These are phyloP conservation scores for Ephydatia muelleri DNA, from an alignment of 37 sponge, comb jelly and placozoan species.

Conservation along the genomic window DNA sequence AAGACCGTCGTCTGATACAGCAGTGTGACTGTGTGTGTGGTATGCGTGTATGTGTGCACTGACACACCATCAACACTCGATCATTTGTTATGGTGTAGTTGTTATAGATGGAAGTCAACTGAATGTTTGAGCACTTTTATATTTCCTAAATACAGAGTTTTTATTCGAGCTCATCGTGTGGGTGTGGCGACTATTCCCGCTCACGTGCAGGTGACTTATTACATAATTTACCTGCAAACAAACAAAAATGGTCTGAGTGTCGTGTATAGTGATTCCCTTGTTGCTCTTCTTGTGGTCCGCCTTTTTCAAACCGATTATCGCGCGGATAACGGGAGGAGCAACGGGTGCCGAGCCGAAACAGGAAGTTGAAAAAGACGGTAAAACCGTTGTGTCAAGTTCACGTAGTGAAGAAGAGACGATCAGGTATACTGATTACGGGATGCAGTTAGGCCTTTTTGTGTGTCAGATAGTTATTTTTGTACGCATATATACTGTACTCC, in stretches of 20 bases:
- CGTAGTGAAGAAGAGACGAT: too few species aligned
- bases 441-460: too few species aligned
- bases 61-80: background rate
- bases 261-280: conserved; percentile 49
- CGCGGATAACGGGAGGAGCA: conserved; percentile 12
- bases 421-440: too few species aligned
- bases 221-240: background rate
- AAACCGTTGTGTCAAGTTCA: too few species aligned
- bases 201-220: too few species aligned
- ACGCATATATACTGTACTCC: too few species aligned
- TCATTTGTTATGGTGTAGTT: background rate
- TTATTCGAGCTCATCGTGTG: background rate
- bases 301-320: background rate
- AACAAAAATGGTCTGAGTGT: conserved; percentile 47
- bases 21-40: background rate
- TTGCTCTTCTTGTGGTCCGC: conserved; percentile 41
- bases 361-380: background rate
- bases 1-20: background rate
- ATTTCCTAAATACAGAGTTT: background rate
- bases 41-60: background rate
- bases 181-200: background rate
- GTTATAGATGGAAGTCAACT: too few species aligned
- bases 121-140: background rate
- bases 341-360: conserved; percentile 5
- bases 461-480: too few species aligned